phyloP scores from a whole-genome alignment of 2,888 invertebrate genomes.

The Tinea semifulvella region DNA sequence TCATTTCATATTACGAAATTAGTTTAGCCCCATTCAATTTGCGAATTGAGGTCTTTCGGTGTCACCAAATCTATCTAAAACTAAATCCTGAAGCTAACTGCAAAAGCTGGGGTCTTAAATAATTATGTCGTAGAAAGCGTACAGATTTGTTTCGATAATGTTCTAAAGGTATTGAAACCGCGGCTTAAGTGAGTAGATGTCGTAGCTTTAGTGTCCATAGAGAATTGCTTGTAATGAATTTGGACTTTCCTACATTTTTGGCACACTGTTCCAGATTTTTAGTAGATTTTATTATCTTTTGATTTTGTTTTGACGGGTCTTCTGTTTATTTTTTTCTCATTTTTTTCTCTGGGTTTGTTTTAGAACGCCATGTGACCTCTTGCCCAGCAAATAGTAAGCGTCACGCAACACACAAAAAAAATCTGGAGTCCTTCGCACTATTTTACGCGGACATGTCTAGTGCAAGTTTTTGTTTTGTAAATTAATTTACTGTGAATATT shows the following conservation, averaged over 20 bases:
- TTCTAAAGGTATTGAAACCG: background rate
- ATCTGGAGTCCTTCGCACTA: no score
- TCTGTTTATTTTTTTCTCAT: no score
- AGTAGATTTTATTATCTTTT: constrained; percentile 1
- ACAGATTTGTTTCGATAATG: background rate
- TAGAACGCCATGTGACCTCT: no score
- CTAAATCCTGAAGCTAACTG: background rate
- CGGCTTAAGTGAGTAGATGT: background rate
- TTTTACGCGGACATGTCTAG: no score
- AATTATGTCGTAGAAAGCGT: no score
- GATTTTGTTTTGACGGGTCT: background rate
- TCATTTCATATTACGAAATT: constrained; percentile 3
- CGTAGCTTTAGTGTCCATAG: background rate
- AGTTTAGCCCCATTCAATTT: constrained; percentile 5
- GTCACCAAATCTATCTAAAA: background rate
- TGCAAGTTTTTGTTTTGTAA: no score
- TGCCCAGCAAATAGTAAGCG: no score
- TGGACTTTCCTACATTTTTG: background rate
- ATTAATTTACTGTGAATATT: no score
- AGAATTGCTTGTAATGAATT: background rate
- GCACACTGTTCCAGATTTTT: background rate
- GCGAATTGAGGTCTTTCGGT: background rate
- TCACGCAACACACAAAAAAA: no score
- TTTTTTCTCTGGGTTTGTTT: no score
- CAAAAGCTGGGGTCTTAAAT: background rate